Evolutionary conservation across 2,797 vertebrate genomes (phyloP), one percentile per base, ranked within the genome.

Genomic region (Cuniculus paca): DNA sequence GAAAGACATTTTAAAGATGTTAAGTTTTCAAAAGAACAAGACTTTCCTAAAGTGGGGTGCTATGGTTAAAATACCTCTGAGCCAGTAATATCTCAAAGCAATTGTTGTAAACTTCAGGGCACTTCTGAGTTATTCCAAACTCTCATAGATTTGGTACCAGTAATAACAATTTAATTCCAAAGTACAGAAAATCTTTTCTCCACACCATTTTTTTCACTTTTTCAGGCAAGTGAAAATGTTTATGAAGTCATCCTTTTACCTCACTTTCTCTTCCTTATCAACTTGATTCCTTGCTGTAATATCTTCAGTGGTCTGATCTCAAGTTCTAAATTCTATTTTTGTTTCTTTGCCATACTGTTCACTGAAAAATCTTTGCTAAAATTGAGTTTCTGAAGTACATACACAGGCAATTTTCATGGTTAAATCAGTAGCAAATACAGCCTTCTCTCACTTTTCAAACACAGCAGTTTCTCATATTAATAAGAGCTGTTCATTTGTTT

Each of bases 91-190:
- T 91, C 28, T 84, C 60, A 88, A 88, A 83, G 79, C 86, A 95
- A 90, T 86, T 86, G 63, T 20, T 81, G 4, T 85, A 96, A 90
- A 96, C 39, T 48, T 96, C 48, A 81, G 36, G 24, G 95, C 5
- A 93, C 88, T 61, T 80, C 60, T 92, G 82, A 95, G 34, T 45
- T 91, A 63, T 42, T 94, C 6, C 74, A 60, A 87, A 48, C 90
- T 58, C 83, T 88, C 70, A 7, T 12, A 90, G 34, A 63, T 87
- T 58, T 45, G 48, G 31, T 58, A 61, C 82, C 93, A 96, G 82
- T 78, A 95, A 80, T 96, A 58, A 88, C 83, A 72, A 58, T 95
- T 96, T 97, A 82, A 88, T 85, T 77, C 80, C 96, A 88, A 85
- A 36, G 88, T 79, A 97, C 82, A 74, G 36, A 96, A 82, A 94